These are phyloP conservation scores for Panulirus ornatus DNA, from an alignment of 1,140 invertebrate genomes.

Conservation along the genomic window DNA sequence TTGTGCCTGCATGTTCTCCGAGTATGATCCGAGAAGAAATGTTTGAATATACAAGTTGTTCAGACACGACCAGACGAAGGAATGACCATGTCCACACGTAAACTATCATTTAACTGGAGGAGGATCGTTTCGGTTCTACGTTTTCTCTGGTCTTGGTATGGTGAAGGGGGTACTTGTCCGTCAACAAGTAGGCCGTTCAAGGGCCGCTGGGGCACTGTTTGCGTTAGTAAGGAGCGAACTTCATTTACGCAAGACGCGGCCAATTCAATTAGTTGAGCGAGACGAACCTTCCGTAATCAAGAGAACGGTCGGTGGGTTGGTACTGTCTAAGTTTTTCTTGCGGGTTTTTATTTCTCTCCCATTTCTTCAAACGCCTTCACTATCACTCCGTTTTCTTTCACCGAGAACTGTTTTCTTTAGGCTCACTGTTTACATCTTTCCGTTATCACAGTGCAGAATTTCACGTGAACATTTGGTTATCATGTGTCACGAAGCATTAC, in stretches of 20 bases:
- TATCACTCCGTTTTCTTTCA: no score
- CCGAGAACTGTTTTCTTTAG: no score
- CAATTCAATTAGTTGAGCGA: neutral
- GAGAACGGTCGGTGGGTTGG: neutral
- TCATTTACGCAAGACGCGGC: neutral
- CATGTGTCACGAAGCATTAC: no score
- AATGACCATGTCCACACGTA: neutral
- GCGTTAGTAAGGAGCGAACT: neutral
- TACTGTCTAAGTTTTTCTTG: neutral
- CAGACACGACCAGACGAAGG: neutral
- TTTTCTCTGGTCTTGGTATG: neutral
- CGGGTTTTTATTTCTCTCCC: no score
- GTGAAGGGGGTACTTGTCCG: no score
- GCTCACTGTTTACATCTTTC: no score
- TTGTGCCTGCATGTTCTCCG: no score
- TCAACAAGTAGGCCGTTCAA: neutral
- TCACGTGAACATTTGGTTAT: no score
- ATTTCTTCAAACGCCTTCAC: no score
- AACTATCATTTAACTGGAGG: neutral
- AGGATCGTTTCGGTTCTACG: neutral
- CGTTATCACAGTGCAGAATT: no score
- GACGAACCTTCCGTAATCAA: neutral
- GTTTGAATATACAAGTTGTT: neutral
- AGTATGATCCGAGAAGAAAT: no score
- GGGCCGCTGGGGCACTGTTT: neutral